Percentiles rank a stretch among this genome's conserved stretches.
Evolutionary conservation across 2,797 vertebrate genomes (phyloP).

Genomic region (Coccyzus lansbergi): DNA sequence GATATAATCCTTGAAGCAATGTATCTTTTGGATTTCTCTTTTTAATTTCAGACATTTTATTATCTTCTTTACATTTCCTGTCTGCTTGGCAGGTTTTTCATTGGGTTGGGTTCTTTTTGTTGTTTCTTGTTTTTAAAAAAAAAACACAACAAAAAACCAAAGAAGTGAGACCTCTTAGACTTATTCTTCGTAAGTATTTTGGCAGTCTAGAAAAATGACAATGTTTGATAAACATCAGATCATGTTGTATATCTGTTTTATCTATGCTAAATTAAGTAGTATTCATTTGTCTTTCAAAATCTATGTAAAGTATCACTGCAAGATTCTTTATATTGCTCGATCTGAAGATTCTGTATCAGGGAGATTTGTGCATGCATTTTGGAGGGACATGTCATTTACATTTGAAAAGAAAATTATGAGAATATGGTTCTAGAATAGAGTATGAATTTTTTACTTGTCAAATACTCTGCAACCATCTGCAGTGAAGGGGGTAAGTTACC

Average conservation of each 20-base stretch:
- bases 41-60: not conserved
- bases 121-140: no score
- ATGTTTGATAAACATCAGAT: not conserved
- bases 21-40: not conserved
- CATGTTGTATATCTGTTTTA: not conserved
- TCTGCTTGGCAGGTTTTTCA: not conserved
- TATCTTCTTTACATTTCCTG: not conserved
- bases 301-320: not conserved
- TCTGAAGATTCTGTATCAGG: not conserved
- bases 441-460: not conserved
- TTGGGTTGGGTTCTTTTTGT: not conserved
- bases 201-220: not conserved
- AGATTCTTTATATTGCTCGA: not conserved
- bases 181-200: not conserved
- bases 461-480: not conserved
- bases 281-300: not conserved
- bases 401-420: not conserved
- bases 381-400: not conserved
- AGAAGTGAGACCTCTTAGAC: not conserved
- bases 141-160: no score
- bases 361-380: not conserved
- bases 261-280: not conserved
- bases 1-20: not conserved
- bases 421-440: not conserved
- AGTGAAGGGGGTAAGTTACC: not conserved